Evolutionary conservation across 1,140 invertebrate genomes (phyloP), one percentile per base, ranked within the genome.

Genomic region (Vanessa atalanta): DNA sequence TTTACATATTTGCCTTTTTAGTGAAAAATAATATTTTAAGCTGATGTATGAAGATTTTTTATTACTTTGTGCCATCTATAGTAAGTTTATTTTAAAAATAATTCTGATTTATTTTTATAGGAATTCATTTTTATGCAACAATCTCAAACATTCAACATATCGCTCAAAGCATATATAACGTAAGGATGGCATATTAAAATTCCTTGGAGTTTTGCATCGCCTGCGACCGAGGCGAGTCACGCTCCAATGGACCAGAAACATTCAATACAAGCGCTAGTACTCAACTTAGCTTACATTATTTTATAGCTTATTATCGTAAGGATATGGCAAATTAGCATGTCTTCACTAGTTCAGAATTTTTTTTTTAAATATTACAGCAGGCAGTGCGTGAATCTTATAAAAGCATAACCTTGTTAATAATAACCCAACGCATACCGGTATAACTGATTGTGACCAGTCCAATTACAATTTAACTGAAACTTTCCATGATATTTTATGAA

Each of bases 1-100:
- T 57, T 57, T 57, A 23, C 20, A 57, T 57, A 57, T 57, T 7
- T 57, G 53, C 20, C 23, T 57, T 26, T 57, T 57, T 57, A 16
- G 53, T 23, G 20, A 57, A 57, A n/a, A 55, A 55, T 57, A 43
- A 23, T 57, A 20, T 57, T 57, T 57, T 57, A 57, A 23, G 20
- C 53, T 7, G 53, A 11, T 23, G 20, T 57, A 4, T 3, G 12
- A 57, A 57, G 53, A 57, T 57, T 7, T 53, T 53, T 57, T 53
- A 7, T n/a, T 16, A 15, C 7, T 12, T 8, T 23, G 6, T 57
- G 5, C 13, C 12, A 23, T 26, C 9, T 57, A 4, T 7, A 57
- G n/a, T 20, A 20, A 15, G 5, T 23, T 57, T 23, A 23, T 13
- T 57, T 57, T 20, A 23, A 23, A 11, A 55, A 9, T 3, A 13